These are phyloP conservation scores for Ennomos erosarius DNA, from an alignment of 2,888 invertebrate species.

Conservation along the genomic window DNA sequence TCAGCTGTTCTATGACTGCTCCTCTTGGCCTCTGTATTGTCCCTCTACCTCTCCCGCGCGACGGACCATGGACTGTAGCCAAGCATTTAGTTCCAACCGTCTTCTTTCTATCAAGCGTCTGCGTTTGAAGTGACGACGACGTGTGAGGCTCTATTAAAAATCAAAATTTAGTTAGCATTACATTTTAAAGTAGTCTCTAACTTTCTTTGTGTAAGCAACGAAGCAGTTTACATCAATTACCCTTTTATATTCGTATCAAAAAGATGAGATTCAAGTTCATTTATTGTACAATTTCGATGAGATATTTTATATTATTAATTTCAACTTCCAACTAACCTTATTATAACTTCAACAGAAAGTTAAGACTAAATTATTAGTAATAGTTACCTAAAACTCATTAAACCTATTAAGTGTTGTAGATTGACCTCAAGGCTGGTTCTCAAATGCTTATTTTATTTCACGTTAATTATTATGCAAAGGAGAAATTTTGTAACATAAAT, in stretches of 20 bases:
- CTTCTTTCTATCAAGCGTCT: conserved; percentile 75
- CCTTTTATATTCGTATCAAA: too few species aligned
- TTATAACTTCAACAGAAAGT: conserved; percentile 6
- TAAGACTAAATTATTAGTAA: conserved; percentile 1
- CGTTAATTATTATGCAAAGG: too few species aligned
- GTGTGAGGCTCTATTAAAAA: conserved; percentile 71
- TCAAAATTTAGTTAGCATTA: conserved; percentile 10
- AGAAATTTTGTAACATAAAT: too few species aligned
- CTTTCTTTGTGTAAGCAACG: conserved; percentile 14
- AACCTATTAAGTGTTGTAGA: not conserved
- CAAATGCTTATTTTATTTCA: too few species aligned
- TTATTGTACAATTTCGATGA: not conserved
- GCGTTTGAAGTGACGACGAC: conserved; percentile 79
- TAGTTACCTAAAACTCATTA: conserved; percentile 6
- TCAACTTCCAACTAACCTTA: too few species aligned
- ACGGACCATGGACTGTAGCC: conserved; percentile 73
- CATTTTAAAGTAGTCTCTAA: not conserved
- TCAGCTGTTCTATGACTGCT: conserved; percentile 73
- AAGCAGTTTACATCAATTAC: conserved; percentile 15
- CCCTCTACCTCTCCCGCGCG: conserved; percentile 62
- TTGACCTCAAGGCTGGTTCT: too few species aligned
- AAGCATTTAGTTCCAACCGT: conserved; percentile 67
- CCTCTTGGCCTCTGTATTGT: conserved; percentile 72
- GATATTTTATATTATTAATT: too few species aligned
- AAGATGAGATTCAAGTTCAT: not conserved